These are phyloP conservation scores for Vombatus ursinus DNA, from an alignment of 2,113 vertebrate species.

Conservation along the genomic window DNA sequence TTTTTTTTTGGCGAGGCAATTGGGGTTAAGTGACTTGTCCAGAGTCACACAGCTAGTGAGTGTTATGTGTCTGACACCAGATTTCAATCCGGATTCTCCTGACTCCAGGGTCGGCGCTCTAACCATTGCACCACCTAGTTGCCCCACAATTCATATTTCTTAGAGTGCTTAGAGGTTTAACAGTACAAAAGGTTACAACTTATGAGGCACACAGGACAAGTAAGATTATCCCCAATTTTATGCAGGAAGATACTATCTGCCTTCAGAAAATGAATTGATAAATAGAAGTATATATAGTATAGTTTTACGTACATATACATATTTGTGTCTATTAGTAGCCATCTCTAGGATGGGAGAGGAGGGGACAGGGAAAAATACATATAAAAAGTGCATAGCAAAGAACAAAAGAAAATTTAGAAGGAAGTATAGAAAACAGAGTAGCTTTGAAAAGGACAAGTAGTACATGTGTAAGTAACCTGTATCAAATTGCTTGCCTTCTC, in stretches of 20 bases:
- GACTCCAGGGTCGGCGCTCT: too few relatives aligned
- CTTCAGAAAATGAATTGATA: neutral
- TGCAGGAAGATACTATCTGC: neutral
- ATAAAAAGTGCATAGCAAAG: neutral
- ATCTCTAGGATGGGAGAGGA: neutral
- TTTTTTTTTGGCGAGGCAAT: too few relatives aligned
- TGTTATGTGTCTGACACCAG: too few relatives aligned
- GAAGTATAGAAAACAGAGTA: neutral
- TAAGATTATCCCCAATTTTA: neutral
- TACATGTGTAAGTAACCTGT: too few relatives aligned
- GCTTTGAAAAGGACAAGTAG: neutral
- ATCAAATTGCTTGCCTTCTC: too few relatives aligned
- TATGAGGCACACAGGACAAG: neutral
- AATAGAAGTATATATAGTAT: neutral
- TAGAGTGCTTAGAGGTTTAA: neutral
- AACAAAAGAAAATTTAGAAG: neutral
- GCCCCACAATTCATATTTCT: neutral
- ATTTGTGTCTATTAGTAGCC: too few relatives aligned
- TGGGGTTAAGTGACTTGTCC: too few relatives aligned
- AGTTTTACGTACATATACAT: neutral
- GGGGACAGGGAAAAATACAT: too few relatives aligned
- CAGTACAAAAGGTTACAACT: neutral
- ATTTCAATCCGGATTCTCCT: too few relatives aligned
- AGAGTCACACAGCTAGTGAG: too few relatives aligned
- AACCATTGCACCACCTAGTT: too few relatives aligned